These are phyloP conservation scores for Hemichromis elongatus DNA, from an alignment of 2,113 vertebrate species.

Conservation along the genomic window DNA sequence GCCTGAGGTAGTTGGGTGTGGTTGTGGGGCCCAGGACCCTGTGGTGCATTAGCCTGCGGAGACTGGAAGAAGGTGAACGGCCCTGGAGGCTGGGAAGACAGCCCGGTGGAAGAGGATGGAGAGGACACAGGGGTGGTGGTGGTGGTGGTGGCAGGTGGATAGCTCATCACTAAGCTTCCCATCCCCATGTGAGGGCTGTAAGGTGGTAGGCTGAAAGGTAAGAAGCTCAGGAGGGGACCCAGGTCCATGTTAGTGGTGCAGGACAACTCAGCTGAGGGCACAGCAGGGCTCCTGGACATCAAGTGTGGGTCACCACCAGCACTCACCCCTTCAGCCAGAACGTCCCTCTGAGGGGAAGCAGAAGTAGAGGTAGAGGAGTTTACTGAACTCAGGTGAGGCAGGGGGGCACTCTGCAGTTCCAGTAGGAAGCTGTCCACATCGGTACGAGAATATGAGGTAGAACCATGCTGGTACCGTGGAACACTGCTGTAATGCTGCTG, in stretches of 20 bases:
- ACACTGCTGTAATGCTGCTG: conserved; percentile 69
- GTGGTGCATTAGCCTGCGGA: conserved; percentile 56
- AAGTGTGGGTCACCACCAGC: conserved; percentile 69
- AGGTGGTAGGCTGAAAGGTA: conserved; percentile 88
- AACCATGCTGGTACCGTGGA: conserved; percentile 89
- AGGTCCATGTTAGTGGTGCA: conserved; percentile 94
- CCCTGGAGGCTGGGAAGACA: conserved; percentile 84
- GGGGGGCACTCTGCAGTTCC: conserved; percentile 89
- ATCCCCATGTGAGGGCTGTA: conserved; percentile 86
- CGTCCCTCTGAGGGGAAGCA: conserved; percentile 82
- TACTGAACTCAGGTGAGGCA: conserved; percentile 77
- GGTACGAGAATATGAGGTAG: conserved; percentile 93
- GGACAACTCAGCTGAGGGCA: conserved; percentile 83
- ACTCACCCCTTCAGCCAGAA: conserved; percentile 68
- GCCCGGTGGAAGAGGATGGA: conserved; percentile 59
- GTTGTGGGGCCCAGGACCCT: conserved; percentile 55
- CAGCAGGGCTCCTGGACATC: conserved; percentile 84
- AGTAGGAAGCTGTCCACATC: conserved; percentile 95
- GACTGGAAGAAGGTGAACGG: conserved; percentile 75
- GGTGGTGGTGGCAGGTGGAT: conserved; percentile 68
- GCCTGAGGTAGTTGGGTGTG: conserved; percentile 88
- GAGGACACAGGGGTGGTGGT: conserved; percentile 55
- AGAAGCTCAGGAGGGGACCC: conserved; percentile 88
- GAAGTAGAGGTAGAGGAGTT: conserved; percentile 70
- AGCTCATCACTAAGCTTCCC: conserved; percentile 89